These are phyloP conservation scores for Metopia argyrocephala DNA, from an alignment of 2,888 invertebrate genomes.

Conservation along the genomic window DNA sequence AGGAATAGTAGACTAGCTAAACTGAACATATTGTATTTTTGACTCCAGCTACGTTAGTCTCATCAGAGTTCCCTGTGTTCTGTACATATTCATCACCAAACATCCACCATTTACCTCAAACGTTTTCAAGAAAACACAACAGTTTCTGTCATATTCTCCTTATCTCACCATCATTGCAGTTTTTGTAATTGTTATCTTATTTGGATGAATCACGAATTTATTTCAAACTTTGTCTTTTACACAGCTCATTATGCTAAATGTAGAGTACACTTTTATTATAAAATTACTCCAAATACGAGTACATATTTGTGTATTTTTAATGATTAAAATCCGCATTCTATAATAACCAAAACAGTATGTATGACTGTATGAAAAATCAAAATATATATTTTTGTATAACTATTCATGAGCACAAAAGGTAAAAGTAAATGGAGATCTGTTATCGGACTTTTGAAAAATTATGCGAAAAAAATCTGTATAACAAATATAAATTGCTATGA, in stretches of 20 bases:
- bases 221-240: too few relatives aligned
- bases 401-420: conserved; percentile 23
- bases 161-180: too few relatives aligned
- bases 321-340: conserved; percentile 45
- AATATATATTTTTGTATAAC: conserved; percentile 32
- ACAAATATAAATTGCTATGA: conserved; percentile 21
- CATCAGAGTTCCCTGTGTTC: too few relatives aligned
- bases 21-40: too few relatives aligned
- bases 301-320: conserved; percentile 49
- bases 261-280: neutral
- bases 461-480: neutral
- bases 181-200: too few relatives aligned
- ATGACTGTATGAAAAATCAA: conserved; percentile 37
- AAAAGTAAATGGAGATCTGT: conserved; percentile 48
- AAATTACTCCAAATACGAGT: neutral
- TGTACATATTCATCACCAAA: too few relatives aligned
- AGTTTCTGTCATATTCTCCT: too few relatives aligned
- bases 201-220: too few relatives aligned
- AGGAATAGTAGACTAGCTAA: too few relatives aligned
- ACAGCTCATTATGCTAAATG: neutral
- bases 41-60: too few relatives aligned
- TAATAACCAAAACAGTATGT: conserved; percentile 38
- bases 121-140: too few relatives aligned
- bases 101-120: too few relatives aligned
- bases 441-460: conserved; percentile 45